Conservation (phyloP, 2,888 invertebrate genomes). For the Dexiosoma caninum region DNA sequence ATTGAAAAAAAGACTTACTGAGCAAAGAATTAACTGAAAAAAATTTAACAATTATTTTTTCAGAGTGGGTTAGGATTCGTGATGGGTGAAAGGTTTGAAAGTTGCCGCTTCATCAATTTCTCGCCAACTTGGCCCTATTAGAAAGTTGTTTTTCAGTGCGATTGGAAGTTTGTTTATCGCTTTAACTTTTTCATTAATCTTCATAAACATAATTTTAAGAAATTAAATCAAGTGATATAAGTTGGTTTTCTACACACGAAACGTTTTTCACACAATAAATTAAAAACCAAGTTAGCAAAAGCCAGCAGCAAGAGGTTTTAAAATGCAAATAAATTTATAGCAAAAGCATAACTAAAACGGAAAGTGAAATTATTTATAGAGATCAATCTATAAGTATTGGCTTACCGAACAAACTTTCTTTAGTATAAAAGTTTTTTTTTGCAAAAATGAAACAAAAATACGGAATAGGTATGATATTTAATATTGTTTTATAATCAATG, state of each 20-base stretch:
- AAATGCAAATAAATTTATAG: neutral
- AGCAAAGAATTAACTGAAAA: no score
- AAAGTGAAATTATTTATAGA: conserved; percentile 13
- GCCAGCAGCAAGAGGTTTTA: neutral
- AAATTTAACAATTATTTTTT: no score
- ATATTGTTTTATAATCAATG: neutral
- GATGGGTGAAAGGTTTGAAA: no score
- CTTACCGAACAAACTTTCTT: conserved; percentile 32
- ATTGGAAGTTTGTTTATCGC: neutral
- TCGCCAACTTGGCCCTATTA: no score
- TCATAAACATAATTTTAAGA: neutral
- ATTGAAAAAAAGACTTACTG: no score
- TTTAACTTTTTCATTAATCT: neutral
- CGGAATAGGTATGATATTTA: conserved; percentile 42
- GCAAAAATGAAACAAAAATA: conserved; percentile 44
- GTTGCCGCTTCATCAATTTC: no score
- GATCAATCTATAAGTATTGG: conserved; percentile 46
- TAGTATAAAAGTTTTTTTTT: conserved; percentile 34
- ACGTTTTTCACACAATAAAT: neutral
- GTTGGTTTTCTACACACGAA: no score
- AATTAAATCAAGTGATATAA: neutral
- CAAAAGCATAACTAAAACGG: conserved; percentile 22
- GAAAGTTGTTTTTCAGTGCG: no score
- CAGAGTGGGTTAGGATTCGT: no score
- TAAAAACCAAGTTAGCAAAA: neutral